phyloP scores from a whole-genome alignment of 2,888 invertebrate genomes.

The Harpalus rubripes region DNA sequence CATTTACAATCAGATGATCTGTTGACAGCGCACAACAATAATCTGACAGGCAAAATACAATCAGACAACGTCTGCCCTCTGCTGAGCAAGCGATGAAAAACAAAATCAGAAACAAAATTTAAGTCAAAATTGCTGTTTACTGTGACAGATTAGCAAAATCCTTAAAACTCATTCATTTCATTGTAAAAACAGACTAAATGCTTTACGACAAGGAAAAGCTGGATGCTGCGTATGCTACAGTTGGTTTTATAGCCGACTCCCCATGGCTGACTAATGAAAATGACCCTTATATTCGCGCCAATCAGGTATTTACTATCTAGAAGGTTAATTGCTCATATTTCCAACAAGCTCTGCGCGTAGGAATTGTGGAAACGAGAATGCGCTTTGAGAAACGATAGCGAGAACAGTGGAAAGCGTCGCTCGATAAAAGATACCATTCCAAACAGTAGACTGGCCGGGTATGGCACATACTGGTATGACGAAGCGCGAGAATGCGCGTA shows the following conservation, averaged over 20 bases:
- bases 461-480: constrained; percentile 78
- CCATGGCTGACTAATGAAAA: constrained; percentile 73
- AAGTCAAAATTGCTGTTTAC: constrained; percentile 63
- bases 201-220: constrained; percentile 71
- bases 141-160: constrained; percentile 53
- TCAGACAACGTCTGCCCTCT: constrained; percentile 57
- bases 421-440: constrained; percentile 84
- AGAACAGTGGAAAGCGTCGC: constrained; percentile 74
- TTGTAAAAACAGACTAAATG: constrained; percentile 37
- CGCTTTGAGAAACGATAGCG: constrained; percentile 72
- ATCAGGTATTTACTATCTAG: constrained; percentile 71
- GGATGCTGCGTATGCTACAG: constrained; percentile 74
- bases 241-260: constrained; percentile 74
- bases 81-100: constrained; percentile 48
- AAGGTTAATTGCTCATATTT: neutral
- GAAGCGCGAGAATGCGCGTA: constrained; percentile 77
- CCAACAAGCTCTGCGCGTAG: constrained; percentile 69
- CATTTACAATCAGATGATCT: constrained; percentile 61
- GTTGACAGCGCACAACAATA: constrained; percentile 55
- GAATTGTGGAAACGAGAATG: constrained; percentile 72
- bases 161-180: constrained; percentile 13
- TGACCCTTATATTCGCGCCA: constrained; percentile 72
- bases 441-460: constrained; percentile 80
- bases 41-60: neutral
- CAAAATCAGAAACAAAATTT: constrained; percentile 55